Percentiles rank a stretch among this genome's conserved stretches.
phyloP scores from a whole-genome alignment of 2,113 vertebrate genomes.

The Forbesichthys agassizii region DNA sequence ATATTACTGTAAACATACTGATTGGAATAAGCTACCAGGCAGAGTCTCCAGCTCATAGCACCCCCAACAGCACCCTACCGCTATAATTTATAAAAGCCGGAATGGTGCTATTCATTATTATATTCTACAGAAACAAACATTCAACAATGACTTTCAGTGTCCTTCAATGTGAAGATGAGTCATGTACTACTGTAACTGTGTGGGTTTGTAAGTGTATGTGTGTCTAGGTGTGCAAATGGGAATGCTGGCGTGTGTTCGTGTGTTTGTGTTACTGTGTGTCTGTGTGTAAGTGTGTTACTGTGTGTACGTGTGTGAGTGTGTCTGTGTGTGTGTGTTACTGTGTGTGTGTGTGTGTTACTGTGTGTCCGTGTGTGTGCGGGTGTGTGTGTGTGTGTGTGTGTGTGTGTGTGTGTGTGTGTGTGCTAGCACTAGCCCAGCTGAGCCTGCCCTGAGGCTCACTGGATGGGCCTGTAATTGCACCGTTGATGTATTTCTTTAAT shows the following conservation, averaged over 20 bases:
- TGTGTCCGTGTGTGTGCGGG: not conserved
- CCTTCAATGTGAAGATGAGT: constrained; percentile 4
- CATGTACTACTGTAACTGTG: not conserved
- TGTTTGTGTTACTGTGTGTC: not conserved
- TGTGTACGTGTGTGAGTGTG: not conserved
- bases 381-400: not conserved
- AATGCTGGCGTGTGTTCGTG: not conserved
- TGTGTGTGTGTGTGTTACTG: not conserved
- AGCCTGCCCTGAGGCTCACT: constrained; percentile 55
- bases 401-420: too few species aligned
- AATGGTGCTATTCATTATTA: too few species aligned
- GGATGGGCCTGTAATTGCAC: constrained; percentile 58
- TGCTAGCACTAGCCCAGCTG: constrained; percentile 39
- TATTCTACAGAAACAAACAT: too few species aligned
- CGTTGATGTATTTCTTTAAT: constrained; percentile 75
- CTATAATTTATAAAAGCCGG: too few species aligned
- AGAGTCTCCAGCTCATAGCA: too few species aligned
- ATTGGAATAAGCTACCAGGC: too few species aligned
- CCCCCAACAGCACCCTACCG: too few species aligned
- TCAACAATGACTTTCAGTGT: not conserved
- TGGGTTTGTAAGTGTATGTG: not conserved
- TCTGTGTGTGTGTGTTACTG: not conserved
- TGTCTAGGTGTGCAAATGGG: not conserved
- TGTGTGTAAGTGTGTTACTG: not conserved
- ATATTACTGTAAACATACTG: too few species aligned